Evolutionary conservation across 2,113 vertebrate genomes (phyloP).

Genomic region (Eulemur rufifrons): DNA sequence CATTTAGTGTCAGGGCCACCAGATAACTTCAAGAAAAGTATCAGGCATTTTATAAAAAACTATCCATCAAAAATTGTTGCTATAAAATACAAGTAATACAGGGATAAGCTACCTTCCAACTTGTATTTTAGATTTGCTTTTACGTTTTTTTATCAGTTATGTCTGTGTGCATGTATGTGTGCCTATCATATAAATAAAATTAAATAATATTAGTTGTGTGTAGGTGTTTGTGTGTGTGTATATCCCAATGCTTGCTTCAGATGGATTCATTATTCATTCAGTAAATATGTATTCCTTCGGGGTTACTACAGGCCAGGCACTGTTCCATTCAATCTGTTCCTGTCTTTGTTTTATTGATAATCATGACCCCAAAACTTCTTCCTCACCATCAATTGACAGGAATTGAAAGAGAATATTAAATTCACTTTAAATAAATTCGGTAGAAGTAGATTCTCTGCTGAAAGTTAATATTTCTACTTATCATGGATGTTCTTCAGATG

Average conservation of each 20-base stretch:
- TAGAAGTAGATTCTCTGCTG: slow-evolving; percentile 2
- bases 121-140: slow-evolving; percentile 3
- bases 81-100: background rate
- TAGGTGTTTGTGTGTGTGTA: background rate
- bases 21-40: background rate
- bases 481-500: background rate
- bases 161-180: background rate
- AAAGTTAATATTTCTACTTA: slow-evolving; percentile 33
- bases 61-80: background rate
- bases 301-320: background rate
- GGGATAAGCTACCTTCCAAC: background rate
- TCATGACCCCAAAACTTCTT: background rate
- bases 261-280: background rate
- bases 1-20: background rate
- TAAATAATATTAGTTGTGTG: background rate
- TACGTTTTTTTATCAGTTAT: background rate
- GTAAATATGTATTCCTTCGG: background rate
- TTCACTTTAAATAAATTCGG: background rate
- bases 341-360: background rate
- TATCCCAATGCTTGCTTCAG: background rate
- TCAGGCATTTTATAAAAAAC: background rate
- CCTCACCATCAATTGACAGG: background rate
- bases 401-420: slow-evolving; percentile 31
- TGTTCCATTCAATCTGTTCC: background rate
- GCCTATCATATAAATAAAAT: background rate